These are phyloP conservation scores for Lobophora halterata DNA, from an alignment of 2,888 invertebrate species.

Conservation along the genomic window DNA sequence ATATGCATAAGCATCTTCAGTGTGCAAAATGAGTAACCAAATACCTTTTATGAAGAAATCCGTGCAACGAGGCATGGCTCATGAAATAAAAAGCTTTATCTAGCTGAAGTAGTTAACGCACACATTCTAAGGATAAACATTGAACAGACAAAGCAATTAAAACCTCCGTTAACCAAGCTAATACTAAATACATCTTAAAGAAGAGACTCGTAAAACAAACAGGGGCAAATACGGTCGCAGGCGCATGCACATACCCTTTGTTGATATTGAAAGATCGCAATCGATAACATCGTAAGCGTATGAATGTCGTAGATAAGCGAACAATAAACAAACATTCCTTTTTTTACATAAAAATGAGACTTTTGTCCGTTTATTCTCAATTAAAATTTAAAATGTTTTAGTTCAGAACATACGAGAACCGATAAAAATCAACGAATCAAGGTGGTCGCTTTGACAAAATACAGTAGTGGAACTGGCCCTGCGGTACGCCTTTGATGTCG, in stretches of 20 bases:
- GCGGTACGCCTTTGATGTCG: conserved; percentile 53
- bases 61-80: too few relatives aligned
- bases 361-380: too few relatives aligned
- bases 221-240: conserved; percentile 43
- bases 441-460: conserved; percentile 27
- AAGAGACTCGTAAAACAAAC: conserved; percentile 57
- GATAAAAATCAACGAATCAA: conserved; percentile 35
- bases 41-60: neutral
- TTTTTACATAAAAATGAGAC: conserved; percentile 20
- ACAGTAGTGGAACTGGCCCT: conserved; percentile 45
- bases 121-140: conserved; percentile 51
- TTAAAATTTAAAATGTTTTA: conserved; percentile 4
- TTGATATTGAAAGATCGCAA: conserved; percentile 46
- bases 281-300: conserved; percentile 36
- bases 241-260: conserved; percentile 34
- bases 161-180: conserved; percentile 58
- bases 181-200: conserved; percentile 57
- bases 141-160: conserved; percentile 62
- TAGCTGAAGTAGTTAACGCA: conserved; percentile 35
- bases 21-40: neutral
- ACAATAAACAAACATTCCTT: conserved; percentile 36
- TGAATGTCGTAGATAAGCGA: conserved; percentile 27
- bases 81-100: conserved; percentile 16
- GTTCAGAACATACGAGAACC: too few relatives aligned
- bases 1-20: conserved; percentile 11